Evolutionary conservation across 1,140 invertebrate species (phyloP).

Genomic region (Chrysoperla carnea): DNA sequence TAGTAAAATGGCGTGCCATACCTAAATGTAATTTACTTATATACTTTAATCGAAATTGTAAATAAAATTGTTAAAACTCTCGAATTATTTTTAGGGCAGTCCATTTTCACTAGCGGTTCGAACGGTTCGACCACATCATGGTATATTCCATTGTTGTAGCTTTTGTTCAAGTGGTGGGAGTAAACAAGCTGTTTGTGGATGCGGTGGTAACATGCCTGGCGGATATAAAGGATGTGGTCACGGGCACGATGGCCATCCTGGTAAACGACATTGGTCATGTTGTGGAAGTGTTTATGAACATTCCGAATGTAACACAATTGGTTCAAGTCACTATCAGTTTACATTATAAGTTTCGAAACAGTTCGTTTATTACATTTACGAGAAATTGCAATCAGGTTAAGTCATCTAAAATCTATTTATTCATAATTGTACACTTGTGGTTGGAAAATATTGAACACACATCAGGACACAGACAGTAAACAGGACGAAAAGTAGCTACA

Average conservation of each 20-base stretch:
- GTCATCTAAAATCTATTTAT: no score
- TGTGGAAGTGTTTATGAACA: constrained; percentile 43
- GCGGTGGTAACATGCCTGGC: constrained; percentile 49
- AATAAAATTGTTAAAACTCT: no score
- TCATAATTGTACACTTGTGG: no score
- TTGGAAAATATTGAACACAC: no score
- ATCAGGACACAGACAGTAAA: constrained; percentile 14
- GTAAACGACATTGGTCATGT: constrained; percentile 63
- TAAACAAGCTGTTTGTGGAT: constrained; percentile 46
- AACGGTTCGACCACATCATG: constrained; percentile 36
- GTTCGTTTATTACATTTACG: background rate
- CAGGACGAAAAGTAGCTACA: no score
- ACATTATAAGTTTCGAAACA: constrained; percentile 19
- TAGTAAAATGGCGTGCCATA: background rate
- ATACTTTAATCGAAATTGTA: no score
- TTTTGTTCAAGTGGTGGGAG: constrained; percentile 61
- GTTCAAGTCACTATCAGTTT: constrained; percentile 30
- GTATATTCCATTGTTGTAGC: constrained; percentile 61
- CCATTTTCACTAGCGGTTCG: constrained; percentile 36
- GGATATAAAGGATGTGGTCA: constrained; percentile 65
- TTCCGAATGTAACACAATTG: constrained; percentile 28
- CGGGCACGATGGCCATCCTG: constrained; percentile 58
- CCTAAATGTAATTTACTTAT: constrained; percentile 1
- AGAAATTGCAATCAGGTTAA: no score
- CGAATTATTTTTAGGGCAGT: constrained; percentile 25